Conservation (phyloP, 23 tunicate species). For the Trididemnum clinides region DNA sequence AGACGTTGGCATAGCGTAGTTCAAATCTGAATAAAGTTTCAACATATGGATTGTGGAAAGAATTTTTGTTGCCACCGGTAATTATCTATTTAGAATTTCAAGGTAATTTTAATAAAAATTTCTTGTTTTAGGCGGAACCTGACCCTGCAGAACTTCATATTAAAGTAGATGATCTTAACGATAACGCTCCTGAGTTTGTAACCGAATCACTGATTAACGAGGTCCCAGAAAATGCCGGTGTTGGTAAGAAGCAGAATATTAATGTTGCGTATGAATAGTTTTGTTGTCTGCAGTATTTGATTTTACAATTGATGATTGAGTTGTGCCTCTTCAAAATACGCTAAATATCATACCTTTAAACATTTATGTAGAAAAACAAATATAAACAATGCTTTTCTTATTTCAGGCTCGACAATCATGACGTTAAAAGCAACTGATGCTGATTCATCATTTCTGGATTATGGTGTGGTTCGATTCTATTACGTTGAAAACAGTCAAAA, state of each 20-base stretch:
- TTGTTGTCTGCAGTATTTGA: not conserved
- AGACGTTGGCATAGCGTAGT: too few relatives aligned
- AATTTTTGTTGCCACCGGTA: too few relatives aligned
- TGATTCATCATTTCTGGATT: not conserved
- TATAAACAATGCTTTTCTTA: not conserved
- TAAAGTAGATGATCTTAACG: slow-evolving; percentile 58
- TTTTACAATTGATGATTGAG: not conserved
- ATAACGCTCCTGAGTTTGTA: slow-evolving; percentile 66
- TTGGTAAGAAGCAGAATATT: slow-evolving; percentile 12
- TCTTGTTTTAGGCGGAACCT: not conserved
- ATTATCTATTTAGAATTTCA: too few relatives aligned
- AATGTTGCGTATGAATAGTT: not conserved
- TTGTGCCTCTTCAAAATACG: too few relatives aligned
- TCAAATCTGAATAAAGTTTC: too few relatives aligned
- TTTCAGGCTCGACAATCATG: not conserved
- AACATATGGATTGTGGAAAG: too few relatives aligned
- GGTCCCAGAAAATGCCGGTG: slow-evolving; percentile 38
- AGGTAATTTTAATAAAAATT: too few relatives aligned
- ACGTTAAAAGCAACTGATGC: slow-evolving; percentile 40
- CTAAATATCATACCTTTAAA: too few relatives aligned
- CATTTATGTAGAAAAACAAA: not conserved
- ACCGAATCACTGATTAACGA: slow-evolving; percentile 14
- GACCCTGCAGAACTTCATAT: slow-evolving; percentile 1
- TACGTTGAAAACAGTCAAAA: not conserved
- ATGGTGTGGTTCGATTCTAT: not conserved